Evolutionary conservation across 2,797 vertebrate genomes (phyloP), one percentile per base, ranked within the genome.

Genomic region (Acrossocheilus wenchowensis): DNA sequence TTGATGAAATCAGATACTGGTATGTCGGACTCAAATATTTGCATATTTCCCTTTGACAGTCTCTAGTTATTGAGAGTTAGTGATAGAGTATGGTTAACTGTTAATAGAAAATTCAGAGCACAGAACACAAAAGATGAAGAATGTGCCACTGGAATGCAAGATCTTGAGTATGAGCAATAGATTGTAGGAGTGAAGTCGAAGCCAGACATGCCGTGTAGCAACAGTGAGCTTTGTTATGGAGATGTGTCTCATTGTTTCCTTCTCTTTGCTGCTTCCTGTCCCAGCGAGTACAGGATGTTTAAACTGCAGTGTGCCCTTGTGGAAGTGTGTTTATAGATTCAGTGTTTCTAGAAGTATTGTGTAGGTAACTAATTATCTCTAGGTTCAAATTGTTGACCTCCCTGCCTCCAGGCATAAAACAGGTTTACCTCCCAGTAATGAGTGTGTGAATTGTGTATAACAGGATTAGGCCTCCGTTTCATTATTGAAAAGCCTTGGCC

Each of bases 171-270:
- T 78, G 68, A 79, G 83, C 50, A 48, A 10, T 45, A 26, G 39
- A 73, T 15, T 73, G 77, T 73, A 48, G 39, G 39, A 39, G 77
- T 72, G 21, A 62, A 73, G 66, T 60, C 39, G 3, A 73, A 50
- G 84, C 52, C 57, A 60, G 50, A 79, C 83, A 79, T 81, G 87
- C 6, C 50, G 12, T 10, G 83, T 75, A 78, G 84, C 82, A 78
- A 78, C 87, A 79, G 74, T 78, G 50, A 14, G 15, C 69, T 88
- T 88, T 88, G 80, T 86, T 87, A 86, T 84, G 85, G 83, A 86
- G 74, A 73, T 74, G 45, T 26, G 36, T 23, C 41, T 78, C 41
- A 86, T 87, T 89, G 86, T 87, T 89, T 73, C n/a, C 69, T 81
- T 77, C n/a, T 17, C 6, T 34, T 57, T 23, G 74, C 57, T 79